Evolutionary conservation across 2,888 invertebrate species (phyloP).

Genomic region (Pseudococcus longispinus): DNA sequence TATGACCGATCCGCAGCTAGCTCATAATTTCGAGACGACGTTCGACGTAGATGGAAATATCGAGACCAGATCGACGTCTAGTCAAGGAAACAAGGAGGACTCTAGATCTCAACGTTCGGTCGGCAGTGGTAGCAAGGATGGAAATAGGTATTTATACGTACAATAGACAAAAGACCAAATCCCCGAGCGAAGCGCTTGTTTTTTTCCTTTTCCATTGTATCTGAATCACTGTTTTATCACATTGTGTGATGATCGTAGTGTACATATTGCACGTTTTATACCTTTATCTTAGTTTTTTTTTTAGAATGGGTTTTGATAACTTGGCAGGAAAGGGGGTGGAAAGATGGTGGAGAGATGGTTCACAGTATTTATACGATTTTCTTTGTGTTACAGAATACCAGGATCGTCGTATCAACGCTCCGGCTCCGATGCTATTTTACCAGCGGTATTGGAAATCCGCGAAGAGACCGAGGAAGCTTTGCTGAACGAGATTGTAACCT

Average conservation of each 20-base stretch:
- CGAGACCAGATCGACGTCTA: constrained; percentile 88
- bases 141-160: constrained; percentile 61
- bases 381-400: constrained; percentile 52
- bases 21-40: constrained; percentile 82
- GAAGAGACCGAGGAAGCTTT: constrained; percentile 95
- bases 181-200: neutral
- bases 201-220: neutral
- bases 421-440: constrained; percentile 88
- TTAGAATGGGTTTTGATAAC: too few relatives aligned
- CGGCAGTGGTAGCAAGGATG: constrained; percentile 65
- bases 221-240: constrained; percentile 57
- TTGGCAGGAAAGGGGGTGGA: too few relatives aligned
- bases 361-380: neutral
- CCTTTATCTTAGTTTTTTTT: too few relatives aligned
- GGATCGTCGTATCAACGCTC: constrained; percentile 68
- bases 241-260: neutral
- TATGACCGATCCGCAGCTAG: constrained; percentile 61
- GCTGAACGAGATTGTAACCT: constrained; percentile 83
- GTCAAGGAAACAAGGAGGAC: constrained; percentile 71
- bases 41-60: constrained; percentile 92
- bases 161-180: neutral
- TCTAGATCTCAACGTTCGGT: constrained; percentile 70
- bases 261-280: constrained; percentile 2
- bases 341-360: neutral
- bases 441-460: constrained; percentile 92